These are phyloP conservation scores for Aphaenogaster rudis DNA, from an alignment of 1,140 invertebrate species.

Conservation along the genomic window DNA sequence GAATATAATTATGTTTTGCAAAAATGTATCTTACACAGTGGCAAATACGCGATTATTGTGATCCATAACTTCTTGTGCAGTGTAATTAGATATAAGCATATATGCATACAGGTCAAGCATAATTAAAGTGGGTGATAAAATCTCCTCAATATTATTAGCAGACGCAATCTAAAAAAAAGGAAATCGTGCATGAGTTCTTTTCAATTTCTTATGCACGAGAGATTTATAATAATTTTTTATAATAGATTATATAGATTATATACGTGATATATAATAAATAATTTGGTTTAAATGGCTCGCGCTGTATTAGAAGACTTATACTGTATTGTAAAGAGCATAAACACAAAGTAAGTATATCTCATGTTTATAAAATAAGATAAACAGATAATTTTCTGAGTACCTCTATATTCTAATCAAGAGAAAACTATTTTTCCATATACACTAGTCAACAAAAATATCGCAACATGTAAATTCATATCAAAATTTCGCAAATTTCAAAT, in stretches of 20 bases:
- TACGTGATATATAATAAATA: no score
- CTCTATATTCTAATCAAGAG: no score
- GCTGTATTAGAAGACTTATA: no score
- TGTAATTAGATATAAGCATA: neutral
- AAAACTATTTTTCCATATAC: no score
- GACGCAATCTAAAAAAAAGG: neutral
- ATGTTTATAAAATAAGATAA: no score
- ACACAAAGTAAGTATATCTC: no score
- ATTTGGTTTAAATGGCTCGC: no score
- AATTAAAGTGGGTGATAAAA: neutral
- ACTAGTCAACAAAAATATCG: no score
- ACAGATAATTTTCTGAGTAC: no score
- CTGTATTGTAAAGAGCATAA: no score
- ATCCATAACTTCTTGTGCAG: constrained; percentile 22
- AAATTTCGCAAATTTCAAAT: no score
- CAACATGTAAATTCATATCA: no score
- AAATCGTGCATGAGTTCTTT: neutral
- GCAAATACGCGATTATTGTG: constrained; percentile 10
- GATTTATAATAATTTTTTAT: neutral
- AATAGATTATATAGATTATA: neutral
- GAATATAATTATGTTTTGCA: neutral
- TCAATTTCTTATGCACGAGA: neutral
- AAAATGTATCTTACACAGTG: neutral
- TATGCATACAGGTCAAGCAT: neutral
- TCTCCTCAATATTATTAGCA: neutral